Evolutionary conservation across 1,140 invertebrate genomes (phyloP).

Genomic region (Cydia amplana): DNA sequence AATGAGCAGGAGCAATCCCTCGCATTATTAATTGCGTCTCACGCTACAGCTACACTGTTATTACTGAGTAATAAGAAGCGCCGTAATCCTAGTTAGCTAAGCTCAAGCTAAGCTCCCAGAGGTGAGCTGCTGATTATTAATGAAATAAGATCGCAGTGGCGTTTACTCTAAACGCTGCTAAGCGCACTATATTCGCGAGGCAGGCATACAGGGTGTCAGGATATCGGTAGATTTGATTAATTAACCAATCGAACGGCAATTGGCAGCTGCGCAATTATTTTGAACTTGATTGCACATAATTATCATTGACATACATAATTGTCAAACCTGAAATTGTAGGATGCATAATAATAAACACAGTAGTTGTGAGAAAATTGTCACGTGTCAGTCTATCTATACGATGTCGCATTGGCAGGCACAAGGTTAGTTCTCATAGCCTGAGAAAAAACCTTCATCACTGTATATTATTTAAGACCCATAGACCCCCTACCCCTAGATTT

Average conservation of each 20-base stretch:
- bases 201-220: not conserved
- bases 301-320: too few species aligned
- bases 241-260: not conserved
- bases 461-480: not conserved
- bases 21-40: constrained; percentile 21
- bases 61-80: constrained; percentile 10
- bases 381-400: not conserved
- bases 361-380: not conserved
- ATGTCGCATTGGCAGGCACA: too few species aligned
- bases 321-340: too few species aligned
- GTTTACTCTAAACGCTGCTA: not conserved
- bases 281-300: too few species aligned
- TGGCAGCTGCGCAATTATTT: too few species aligned
- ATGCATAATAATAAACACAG: not conserved
- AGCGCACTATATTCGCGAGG: not conserved
- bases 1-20: not conserved
- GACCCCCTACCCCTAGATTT: too few species aligned
- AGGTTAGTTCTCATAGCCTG: not conserved
- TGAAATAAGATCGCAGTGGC: constrained; percentile 21
- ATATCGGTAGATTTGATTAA: not conserved
- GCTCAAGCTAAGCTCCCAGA: constrained; percentile 6
- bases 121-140: constrained; percentile 25
- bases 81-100: constrained; percentile 24
- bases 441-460: not conserved
- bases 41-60: constrained; percentile 9